Conservation (phyloP, 2,113 vertebrate genomes). For the Cariama cristata region DNA sequence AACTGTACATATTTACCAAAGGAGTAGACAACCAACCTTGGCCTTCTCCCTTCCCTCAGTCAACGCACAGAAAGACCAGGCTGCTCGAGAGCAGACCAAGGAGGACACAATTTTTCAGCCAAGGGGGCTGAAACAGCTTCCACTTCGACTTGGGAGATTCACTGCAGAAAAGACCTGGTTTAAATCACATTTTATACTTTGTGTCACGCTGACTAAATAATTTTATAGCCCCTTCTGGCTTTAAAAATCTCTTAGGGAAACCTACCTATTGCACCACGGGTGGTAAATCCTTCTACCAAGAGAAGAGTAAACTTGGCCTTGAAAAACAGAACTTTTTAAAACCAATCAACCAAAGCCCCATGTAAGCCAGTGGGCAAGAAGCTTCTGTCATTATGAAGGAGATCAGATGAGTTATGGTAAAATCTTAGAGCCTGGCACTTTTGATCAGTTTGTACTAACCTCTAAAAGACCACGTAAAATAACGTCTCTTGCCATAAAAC, state of each 20-base stretch:
- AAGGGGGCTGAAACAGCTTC: not conserved
- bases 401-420: not conserved
- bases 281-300: not conserved
- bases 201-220: not conserved
- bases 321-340: not conserved
- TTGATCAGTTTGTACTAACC: not conserved
- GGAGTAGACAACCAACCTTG: not conserved
- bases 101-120: not conserved
- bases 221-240: not conserved
- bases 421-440: not conserved
- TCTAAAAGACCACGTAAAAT: not conserved
- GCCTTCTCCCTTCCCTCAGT: not conserved
- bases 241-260: not conserved
- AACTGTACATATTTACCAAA: not conserved
- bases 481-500: not conserved
- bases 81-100: not conserved
- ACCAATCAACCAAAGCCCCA: not conserved
- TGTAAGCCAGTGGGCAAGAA: not conserved
- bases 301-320: not conserved
- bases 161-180: not conserved
- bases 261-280: not conserved
- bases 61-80: accelerated
- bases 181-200: conserved; percentile 15
- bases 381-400: not conserved
- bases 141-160: not conserved